Evolutionary conservation across 2,113 vertebrate species (phyloP).

Genomic region (Labeo rohita): DNA sequence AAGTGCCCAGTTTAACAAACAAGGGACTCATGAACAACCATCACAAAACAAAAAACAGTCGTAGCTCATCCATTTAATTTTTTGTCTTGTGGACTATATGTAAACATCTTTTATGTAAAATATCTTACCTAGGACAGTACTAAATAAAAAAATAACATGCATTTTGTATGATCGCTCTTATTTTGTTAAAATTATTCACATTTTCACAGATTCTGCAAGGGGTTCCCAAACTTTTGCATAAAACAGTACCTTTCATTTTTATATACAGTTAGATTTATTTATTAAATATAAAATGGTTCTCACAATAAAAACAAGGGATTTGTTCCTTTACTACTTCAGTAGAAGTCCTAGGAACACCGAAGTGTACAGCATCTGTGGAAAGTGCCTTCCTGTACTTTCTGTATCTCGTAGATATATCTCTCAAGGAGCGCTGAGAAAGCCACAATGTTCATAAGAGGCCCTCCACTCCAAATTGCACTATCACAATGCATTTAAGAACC

Average conservation of each 20-base stretch:
- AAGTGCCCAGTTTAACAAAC: too few species aligned
- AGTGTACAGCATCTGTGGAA: background rate
- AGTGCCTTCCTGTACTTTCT: slow-evolving; percentile 5
- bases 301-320: background rate
- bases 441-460: background rate
- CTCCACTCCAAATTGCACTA: background rate
- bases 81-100: too few species aligned
- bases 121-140: too few species aligned
- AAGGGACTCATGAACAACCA: too few species aligned
- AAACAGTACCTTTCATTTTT: background rate
- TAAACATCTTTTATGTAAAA: too few species aligned
- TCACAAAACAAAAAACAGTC: too few species aligned
- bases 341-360: background rate
- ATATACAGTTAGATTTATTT: background rate
- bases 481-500: background rate
- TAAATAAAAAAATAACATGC: too few species aligned
- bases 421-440: background rate
- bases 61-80: too few species aligned
- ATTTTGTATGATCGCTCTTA: too few species aligned
- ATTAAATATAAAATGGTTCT: background rate
- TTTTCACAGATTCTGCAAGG: too few species aligned
- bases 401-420: background rate
- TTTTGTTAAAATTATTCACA: too few species aligned
- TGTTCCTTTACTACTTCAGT: background rate
- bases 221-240: too few species aligned